phyloP scores from a whole-genome alignment of 2,888 invertebrate genomes.

The Merodon equestris region DNA sequence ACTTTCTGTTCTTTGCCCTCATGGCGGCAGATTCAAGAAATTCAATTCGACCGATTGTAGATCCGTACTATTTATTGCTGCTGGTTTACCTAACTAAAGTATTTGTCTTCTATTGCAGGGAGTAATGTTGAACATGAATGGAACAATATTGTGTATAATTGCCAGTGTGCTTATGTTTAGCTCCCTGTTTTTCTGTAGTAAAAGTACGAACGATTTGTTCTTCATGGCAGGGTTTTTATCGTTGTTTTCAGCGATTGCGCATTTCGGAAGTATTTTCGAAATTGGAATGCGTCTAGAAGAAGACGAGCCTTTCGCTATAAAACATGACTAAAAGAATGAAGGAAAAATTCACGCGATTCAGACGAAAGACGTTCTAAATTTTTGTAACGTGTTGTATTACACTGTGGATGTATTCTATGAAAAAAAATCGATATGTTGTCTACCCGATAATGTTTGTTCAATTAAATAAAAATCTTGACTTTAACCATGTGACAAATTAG shows the following conservation, averaged over 20 bases:
- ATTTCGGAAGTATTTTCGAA: conserved; percentile 30
- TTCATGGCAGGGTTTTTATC: background rate
- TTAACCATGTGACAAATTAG: background rate
- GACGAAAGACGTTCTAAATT: background rate
- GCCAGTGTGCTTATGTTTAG: background rate
- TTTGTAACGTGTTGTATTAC: too few relatives aligned
- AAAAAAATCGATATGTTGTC: too few relatives aligned
- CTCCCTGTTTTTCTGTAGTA: conserved; percentile 9
- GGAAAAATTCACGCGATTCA: background rate
- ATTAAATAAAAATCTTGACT: too few relatives aligned
- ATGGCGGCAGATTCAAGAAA: conserved; percentile 9
- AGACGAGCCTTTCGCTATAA: conserved; percentile 3
- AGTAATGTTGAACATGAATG: conserved; percentile 11
- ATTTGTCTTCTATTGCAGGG: conserved; percentile 10
- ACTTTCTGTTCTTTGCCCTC: conserved; percentile 10
- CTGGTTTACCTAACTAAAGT: background rate
- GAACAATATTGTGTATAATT: background rate
- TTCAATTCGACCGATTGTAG: conserved; percentile 26
- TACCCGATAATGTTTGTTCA: too few relatives aligned
- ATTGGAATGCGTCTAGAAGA: conserved; percentile 11
- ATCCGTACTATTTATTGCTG: background rate
- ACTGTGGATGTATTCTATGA: too few relatives aligned
- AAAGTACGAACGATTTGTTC: background rate
- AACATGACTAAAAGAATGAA: too few relatives aligned
- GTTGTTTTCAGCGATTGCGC: background rate